These are phyloP conservation scores for Arothron firmamentum DNA, from an alignment of 2,113 vertebrate species.

Conservation along the genomic window DNA sequence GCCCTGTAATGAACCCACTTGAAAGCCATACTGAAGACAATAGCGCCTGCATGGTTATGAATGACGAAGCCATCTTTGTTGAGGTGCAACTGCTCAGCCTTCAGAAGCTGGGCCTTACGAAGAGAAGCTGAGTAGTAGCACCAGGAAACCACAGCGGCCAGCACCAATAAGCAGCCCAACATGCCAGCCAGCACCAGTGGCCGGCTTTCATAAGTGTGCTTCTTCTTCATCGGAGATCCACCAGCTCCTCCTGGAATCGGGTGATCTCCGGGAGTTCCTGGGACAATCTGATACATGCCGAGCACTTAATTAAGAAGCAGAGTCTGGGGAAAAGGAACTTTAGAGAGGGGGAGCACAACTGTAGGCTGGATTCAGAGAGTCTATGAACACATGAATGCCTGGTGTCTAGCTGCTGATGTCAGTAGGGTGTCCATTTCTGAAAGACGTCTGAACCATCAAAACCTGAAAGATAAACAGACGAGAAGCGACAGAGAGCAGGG, in stretches of 20 bases:
- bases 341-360: slow-evolving; percentile 6
- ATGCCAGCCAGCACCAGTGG: slow-evolving; percentile 72
- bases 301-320: neutral
- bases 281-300: slow-evolving; percentile 76
- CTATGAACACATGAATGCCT: neutral
- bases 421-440: slow-evolving; percentile 24
- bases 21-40: slow-evolving; percentile 87
- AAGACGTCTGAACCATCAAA: slow-evolving; percentile 4
- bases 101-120: slow-evolving; percentile 80
- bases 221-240: slow-evolving; percentile 74
- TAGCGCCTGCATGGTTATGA: slow-evolving; percentile 77
- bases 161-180: slow-evolving; percentile 77
- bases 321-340: neutral
- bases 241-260: slow-evolving; percentile 57
- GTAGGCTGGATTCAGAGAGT: neutral
- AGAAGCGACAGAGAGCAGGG: neutral
- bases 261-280: slow-evolving; percentile 64
- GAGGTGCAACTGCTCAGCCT: slow-evolving; percentile 81
- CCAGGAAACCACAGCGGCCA: slow-evolving; percentile 84
- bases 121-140: slow-evolving; percentile 88
- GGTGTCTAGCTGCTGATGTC: slow-evolving; percentile 27
- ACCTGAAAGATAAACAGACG: slow-evolving; percentile 23
- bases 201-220: slow-evolving; percentile 70
- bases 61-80: slow-evolving; percentile 85
- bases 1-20: slow-evolving; percentile 63